A percentile compares a stretch with the other conserved stretches of the same genome.
Evolutionary conservation across 2,797 vertebrate species (phyloP).

Genomic region (Darevskia nairensis): DNA sequence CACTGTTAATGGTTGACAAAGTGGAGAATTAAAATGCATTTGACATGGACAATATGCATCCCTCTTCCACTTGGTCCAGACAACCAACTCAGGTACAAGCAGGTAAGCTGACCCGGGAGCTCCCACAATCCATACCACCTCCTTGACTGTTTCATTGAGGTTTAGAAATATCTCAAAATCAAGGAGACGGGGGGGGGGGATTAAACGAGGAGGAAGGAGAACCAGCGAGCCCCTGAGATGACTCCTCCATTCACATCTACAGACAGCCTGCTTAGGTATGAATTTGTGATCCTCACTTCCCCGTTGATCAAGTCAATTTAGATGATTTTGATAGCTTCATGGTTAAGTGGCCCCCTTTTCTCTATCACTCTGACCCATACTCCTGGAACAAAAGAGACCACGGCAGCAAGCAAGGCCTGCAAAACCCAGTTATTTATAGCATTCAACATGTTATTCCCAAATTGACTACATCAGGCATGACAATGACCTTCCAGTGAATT

Average conservation of each 20-base stretch:
- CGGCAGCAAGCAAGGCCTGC: neutral
- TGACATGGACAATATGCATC: constrained; percentile 44
- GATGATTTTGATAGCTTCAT: neutral
- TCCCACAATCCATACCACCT: neutral
- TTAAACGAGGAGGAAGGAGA: neutral
- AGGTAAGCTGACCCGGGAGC: constrained; percentile 5
- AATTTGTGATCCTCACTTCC: constrained; percentile 23
- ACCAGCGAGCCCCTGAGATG: neutral
- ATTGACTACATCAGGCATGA: no score
- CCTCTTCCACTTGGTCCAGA: constrained; percentile 37
- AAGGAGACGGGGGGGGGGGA: neutral
- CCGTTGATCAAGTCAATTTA: constrained; percentile 6
- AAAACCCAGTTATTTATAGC: neutral
- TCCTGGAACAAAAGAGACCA: neutral
- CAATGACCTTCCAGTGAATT: neutral
- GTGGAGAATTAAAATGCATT: constrained; percentile 32
- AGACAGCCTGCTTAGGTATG: neutral
- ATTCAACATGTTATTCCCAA: neutral
- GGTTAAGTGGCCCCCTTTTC: neutral
- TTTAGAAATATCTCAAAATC: neutral
- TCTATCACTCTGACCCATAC: neutral
- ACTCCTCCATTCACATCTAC: neutral
- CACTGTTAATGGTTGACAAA: constrained; percentile 55
- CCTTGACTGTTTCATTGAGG: neutral
- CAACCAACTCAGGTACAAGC: constrained; percentile 24